Evolutionary conservation across 2,113 vertebrate genomes (phyloP), one percentile per base, ranked within the genome.

Genomic region (Coptodon rendalli): DNA sequence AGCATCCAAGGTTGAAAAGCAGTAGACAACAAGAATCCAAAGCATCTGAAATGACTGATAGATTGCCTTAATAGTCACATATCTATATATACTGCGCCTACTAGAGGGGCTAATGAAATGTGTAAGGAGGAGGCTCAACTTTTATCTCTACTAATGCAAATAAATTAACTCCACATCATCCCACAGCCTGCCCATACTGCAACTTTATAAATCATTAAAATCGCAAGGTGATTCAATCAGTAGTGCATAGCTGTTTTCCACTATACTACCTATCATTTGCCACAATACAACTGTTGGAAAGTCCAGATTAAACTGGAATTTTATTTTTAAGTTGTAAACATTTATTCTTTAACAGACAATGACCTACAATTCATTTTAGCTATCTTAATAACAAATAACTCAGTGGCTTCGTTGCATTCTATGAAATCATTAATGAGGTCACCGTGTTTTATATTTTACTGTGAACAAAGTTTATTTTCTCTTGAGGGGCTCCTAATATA

Each of bases 1-100:
- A 87, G 82, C 31, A 89, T 81, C 50, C 86, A 82, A 88, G 84
- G 89, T 84, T 85, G 78, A 57, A 86, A 38, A 68, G 53, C 31
- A 56, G 81, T 43, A 81, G 76, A 78, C 86, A 84, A 79, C 66
- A 84, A 38, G 13, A 68, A 80, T 83, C 16, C 59, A 40, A 17
- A 80, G 73, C 79, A 80, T 83, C 52, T 76, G 29, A 80, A 89
- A 76, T 50, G 7, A 91, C 61, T 29, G 52, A 66, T 24, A 81
- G 16, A 73, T 61, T 63, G 22, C 19, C 3, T 73, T 82, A 59
- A 79, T 34, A 53, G 4, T 50, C 12, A 71, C 8, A 38, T 14
- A 76, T 83, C 22, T 50, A 16, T 16, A 27, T 19, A 54, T 6
- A 52, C 16, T 12, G 22, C 2, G 4, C 27, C 17, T 31, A 13